A percentile compares a stretch with the other conserved stretches of the same genome.
phyloP scores from a whole-genome alignment of 2,113 vertebrate species.

The Perognathus longimembris region DNA sequence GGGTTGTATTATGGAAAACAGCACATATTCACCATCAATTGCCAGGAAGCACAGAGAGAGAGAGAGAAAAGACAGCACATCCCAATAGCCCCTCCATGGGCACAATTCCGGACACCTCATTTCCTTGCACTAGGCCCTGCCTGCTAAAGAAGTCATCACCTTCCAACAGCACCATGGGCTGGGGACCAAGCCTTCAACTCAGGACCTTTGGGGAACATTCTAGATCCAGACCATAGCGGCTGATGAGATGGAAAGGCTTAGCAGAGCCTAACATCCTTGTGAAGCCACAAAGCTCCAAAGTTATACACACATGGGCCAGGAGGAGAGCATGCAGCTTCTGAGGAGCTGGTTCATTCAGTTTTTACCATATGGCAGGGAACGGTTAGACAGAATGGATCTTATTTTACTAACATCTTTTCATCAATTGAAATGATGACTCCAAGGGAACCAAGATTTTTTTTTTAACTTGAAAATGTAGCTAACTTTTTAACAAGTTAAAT shows the following conservation, averaged over 20 bases:
- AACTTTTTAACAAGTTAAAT: constrained; percentile 9
- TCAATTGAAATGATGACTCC: not conserved
- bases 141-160: not conserved
- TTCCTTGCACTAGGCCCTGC: not conserved
- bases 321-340: not conserved
- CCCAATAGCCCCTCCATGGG: not conserved
- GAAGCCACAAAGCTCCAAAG: not conserved
- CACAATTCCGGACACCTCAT: not conserved
- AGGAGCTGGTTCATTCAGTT: not conserved
- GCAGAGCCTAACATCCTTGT: not conserved
- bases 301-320: not conserved
- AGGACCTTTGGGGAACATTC: not conserved
- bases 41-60: not conserved
- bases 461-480: constrained; percentile 34
- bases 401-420: not conserved
- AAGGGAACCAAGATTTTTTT: not conserved
- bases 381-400: not conserved
- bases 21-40: not conserved
- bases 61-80: too few relatives aligned
- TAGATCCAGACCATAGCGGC: not conserved
- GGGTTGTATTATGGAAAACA: not conserved
- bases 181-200: not conserved
- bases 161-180: not conserved
- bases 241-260: not conserved
- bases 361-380: too few relatives aligned